Conservation (phyloP, 2,888 invertebrate species). For the Leucophenga montana region DNA sequence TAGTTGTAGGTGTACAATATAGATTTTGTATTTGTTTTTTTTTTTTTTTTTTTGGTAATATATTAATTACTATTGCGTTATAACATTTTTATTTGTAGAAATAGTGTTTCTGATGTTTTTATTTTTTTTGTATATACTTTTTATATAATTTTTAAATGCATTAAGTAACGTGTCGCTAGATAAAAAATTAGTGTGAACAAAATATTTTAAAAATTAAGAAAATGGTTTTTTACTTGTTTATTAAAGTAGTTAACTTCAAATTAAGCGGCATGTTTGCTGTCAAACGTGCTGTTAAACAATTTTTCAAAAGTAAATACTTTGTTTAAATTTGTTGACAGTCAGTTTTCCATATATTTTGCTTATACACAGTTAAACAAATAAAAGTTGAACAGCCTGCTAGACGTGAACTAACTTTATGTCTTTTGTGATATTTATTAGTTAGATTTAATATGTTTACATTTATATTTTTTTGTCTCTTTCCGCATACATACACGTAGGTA, state of each 20-base stretch:
- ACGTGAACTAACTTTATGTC: too few relatives aligned
- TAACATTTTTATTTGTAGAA: background rate
- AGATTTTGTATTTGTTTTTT: constrained; percentile 33
- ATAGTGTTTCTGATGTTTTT: constrained; percentile 40
- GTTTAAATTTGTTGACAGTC: too few relatives aligned
- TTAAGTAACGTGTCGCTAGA: constrained; percentile 62
- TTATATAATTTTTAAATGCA: constrained; percentile 60
- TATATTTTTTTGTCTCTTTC: constrained; percentile 39
- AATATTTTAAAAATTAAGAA: background rate
- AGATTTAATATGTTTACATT: constrained; percentile 4
- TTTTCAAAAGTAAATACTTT: too few relatives aligned
- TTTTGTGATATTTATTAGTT: background rate
- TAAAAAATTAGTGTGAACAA: constrained; percentile 41
- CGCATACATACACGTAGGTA: constrained; percentile 5
- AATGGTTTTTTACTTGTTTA: too few relatives aligned
- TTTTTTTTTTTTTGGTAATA: constrained; percentile 25
- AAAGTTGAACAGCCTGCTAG: too few relatives aligned
- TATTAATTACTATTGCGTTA: background rate
- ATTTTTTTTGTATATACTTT: constrained; percentile 35
- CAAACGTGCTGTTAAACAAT: too few relatives aligned
- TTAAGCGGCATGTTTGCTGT: too few relatives aligned
- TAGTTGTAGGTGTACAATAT: constrained; percentile 11
- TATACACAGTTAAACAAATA: too few relatives aligned
- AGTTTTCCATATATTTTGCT: too few relatives aligned
- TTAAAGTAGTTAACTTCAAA: too few relatives aligned